A percentile compares a stretch with the other conserved stretches of the same genome.
These are phyloP conservation scores for Drosophila lacicola DNA, from an alignment of 2,888 invertebrate genomes.

Conservation along the genomic window DNA sequence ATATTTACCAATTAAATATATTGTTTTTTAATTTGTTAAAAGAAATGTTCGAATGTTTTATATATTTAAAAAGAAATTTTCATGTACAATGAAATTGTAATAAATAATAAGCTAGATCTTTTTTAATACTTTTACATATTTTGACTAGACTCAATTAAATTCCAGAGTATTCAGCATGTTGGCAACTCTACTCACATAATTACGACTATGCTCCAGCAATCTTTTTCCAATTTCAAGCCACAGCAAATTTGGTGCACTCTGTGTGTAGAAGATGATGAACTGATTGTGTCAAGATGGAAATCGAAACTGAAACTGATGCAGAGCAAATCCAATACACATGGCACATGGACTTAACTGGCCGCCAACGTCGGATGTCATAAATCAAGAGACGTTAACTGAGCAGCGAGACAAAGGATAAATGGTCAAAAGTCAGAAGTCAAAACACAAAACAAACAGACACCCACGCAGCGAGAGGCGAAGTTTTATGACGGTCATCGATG, in stretches of 20 bases:
- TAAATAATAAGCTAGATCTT: too few species aligned
- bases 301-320: conserved; percentile 56
- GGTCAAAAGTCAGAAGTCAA: conserved; percentile 61
- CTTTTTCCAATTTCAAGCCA: background rate
- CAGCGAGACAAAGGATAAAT: conserved; percentile 45
- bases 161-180: too few species aligned
- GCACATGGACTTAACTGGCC: conserved; percentile 38
- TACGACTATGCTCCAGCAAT: background rate
- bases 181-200: conserved; percentile 2
- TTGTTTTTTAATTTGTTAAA: too few species aligned
- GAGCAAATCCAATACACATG: conserved; percentile 38
- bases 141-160: too few species aligned
- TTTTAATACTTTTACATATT: too few species aligned
- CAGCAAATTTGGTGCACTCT: background rate
- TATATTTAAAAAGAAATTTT: too few species aligned
- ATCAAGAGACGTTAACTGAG: conserved; percentile 51
- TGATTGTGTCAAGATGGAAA: conserved; percentile 51
- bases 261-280: conserved; percentile 26
- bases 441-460: conserved; percentile 63
- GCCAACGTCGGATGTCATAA: conserved; percentile 66
- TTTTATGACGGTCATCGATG: conserved; percentile 73
- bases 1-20: too few species aligned
- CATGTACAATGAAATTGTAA: too few species aligned
- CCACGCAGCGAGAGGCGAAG: conserved; percentile 43
- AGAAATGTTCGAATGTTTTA: too few species aligned